phyloP scores from a whole-genome alignment of 1,140 invertebrate genomes.

The Bombus soroeensis region DNA sequence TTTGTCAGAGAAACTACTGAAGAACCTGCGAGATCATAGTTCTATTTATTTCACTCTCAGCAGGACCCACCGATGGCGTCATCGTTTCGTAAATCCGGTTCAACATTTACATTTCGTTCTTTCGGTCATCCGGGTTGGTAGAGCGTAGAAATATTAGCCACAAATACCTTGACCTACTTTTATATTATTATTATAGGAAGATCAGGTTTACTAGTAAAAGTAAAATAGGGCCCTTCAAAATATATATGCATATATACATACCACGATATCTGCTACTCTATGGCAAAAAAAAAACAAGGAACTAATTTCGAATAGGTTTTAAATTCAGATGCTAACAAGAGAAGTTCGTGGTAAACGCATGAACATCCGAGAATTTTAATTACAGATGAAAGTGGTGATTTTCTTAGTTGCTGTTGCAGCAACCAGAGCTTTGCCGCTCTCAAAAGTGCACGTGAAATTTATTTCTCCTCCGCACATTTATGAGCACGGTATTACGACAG shows the following conservation, averaged over 20 bases:
- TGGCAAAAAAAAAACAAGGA: not conserved
- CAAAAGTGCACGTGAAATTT: slow-evolving; percentile 77
- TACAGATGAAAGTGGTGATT: slow-evolving; percentile 65
- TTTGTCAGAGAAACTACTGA: not conserved
- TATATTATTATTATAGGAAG: not conserved
- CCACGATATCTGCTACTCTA: not conserved
- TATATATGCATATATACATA: not conserved
- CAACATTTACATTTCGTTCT: not conserved
- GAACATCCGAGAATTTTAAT: slow-evolving; percentile 44
- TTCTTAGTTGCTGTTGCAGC: slow-evolving; percentile 55
- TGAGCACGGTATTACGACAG: slow-evolving; percentile 75
- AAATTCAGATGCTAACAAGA: not conserved
- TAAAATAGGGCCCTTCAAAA: not conserved
- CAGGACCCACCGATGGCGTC: not conserved
- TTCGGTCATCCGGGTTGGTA: not conserved
- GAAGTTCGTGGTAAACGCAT: not conserved
- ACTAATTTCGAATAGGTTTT: not conserved
- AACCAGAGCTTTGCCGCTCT: slow-evolving; percentile 68
- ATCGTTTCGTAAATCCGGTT: slow-evolving; percentile 5
- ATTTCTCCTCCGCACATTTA: slow-evolving; percentile 76
- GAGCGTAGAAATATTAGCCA: not conserved
- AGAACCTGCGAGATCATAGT: no score
- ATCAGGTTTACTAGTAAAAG: not conserved
- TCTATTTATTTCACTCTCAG: not conserved
- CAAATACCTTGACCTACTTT: slow-evolving; percentile 14